Base-by-base conservation (phyloP, 2,113 vertebrate species). In the Dicerorhinus sumatrensis region DNA sequence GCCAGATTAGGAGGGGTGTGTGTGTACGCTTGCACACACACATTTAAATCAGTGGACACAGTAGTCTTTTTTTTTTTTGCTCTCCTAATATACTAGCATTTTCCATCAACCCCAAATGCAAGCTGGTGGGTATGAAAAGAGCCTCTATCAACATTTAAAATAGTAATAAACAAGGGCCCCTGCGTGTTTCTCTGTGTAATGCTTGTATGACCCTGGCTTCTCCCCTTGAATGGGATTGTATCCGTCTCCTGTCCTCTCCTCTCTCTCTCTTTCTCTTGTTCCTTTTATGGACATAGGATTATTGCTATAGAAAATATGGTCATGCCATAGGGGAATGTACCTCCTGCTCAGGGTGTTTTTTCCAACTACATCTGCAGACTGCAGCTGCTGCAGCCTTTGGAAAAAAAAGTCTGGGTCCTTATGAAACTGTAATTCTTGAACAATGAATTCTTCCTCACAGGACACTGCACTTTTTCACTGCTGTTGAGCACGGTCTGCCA, bases 311-410 rank as follows among this genome's bases (percentile, higher is more conserved):
- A 96, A 98, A 98, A 98, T 97, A 97, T 54, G 25, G 96, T 60
- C 72, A 65, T 98, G 94, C 96, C 96, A 92, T 96, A 20, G 96
- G 96, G 97, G 91, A 98, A 87, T 0, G 76, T 92, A 97, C 96
- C 96, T 98, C 96, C 96, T 94, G 97, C 95, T 97, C 0, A 14
- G 92, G 56, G 54, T 76, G 62, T 97, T 92, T 97, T 97, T 97
- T 77, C 75, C 97, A 95, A 93, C 73, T 96, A 94, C 98, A 97
- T 98, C 91, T 97, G 97, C 95, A 98, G 97, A 96, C 92, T 95
- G 96, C 97, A 98, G 97, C 98, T 98, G 97, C 92, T 33, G 67
- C 77, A 87, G 97, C 75, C 97, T 98, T 98, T 97, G 97, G 73
- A 73, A 81, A 63, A 46, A 89, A 8, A 72, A 80, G 21, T 31